Evolutionary conservation across 2,888 invertebrate genomes (phyloP).

Genomic region (Tryphoninae sp.): DNA sequence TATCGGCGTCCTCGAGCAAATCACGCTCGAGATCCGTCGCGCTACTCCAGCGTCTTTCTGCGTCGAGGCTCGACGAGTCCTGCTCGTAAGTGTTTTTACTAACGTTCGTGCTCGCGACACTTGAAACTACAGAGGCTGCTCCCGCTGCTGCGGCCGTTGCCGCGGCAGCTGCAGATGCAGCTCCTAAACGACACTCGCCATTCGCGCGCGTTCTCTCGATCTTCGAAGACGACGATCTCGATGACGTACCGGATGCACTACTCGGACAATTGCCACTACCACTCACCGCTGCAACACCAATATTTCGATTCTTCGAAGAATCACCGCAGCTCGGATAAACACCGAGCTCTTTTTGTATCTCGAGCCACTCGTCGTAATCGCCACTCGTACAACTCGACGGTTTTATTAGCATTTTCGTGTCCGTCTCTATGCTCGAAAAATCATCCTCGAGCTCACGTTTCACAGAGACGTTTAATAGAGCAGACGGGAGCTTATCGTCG

Average conservation of each 20-base stretch:
- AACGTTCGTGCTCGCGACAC: conserved; percentile 64
- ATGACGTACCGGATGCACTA: conserved; percentile 52
- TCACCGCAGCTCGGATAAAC: conserved; percentile 76
- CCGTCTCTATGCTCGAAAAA: conserved; percentile 74
- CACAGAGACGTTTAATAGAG: conserved; percentile 74
- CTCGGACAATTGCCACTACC: conserved; percentile 56
- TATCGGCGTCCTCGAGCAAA: conserved; percentile 78
- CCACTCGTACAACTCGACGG: conserved; percentile 77
- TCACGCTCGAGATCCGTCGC: conserved; percentile 79
- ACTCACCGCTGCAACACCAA: conserved; percentile 60
- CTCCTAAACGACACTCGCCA: conserved; percentile 74
- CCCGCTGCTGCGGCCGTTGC: conserved; percentile 44
- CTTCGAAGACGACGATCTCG: conserved; percentile 58
- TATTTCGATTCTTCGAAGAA: conserved; percentile 72
- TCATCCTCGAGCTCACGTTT: conserved; percentile 79
- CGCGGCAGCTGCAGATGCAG: conserved; percentile 52
- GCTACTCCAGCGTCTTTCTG: conserved; percentile 73
- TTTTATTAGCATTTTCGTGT: conserved; percentile 75
- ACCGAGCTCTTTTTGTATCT: conserved; percentile 86
- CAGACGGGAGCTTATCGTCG: conserved; percentile 69
- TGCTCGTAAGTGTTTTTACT: conserved; percentile 71
- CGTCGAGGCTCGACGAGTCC: conserved; percentile 64
- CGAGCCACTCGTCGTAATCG: conserved; percentile 87
- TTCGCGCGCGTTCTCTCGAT: conserved; percentile 77
- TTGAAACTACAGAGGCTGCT: conserved; percentile 61